phyloP scores from a whole-genome alignment of 2,888 invertebrate species.

The Chaetogeoica ovagalla region DNA sequence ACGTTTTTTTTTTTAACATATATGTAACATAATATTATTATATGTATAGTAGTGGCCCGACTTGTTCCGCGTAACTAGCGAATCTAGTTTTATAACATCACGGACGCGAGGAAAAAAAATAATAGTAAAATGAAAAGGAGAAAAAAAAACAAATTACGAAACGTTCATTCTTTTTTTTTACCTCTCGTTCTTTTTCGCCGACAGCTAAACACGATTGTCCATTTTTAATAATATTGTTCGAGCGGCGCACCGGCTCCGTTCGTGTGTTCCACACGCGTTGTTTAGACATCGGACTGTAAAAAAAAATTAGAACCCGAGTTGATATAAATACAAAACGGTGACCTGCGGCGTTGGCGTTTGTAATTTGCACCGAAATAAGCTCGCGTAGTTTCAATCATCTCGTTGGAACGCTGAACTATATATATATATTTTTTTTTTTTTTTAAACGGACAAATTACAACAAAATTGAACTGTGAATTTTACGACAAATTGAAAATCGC shows the following conservation, averaged over 20 bases:
- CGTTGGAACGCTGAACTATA: no score
- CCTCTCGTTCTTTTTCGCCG: slow-evolving; percentile 3
- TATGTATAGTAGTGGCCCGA: no score
- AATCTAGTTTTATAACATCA: no score
- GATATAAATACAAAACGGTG: not conserved
- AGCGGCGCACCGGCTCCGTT: not conserved
- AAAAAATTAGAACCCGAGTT: not conserved
- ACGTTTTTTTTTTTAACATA: no score
- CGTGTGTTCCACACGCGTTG: slow-evolving; percentile 17
- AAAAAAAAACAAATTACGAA: not conserved
- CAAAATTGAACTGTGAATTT: no score
- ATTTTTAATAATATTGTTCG: slow-evolving; percentile 21
- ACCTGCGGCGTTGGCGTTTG: not conserved
- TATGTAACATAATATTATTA: no score
- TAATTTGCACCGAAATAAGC: no score
- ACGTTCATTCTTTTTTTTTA: not conserved
- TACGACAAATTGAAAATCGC: no score
- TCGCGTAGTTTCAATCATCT: no score
- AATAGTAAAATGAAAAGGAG: not conserved
- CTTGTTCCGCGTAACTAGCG: no score
- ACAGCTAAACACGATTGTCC: slow-evolving; percentile 28
- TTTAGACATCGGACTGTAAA: not conserved
- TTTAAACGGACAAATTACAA: no score
- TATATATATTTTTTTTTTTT: no score
- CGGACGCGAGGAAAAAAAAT: not conserved